Base-by-base conservation (phyloP, 1,140 invertebrate genomes). In the Tenebrio molitor region DNA sequence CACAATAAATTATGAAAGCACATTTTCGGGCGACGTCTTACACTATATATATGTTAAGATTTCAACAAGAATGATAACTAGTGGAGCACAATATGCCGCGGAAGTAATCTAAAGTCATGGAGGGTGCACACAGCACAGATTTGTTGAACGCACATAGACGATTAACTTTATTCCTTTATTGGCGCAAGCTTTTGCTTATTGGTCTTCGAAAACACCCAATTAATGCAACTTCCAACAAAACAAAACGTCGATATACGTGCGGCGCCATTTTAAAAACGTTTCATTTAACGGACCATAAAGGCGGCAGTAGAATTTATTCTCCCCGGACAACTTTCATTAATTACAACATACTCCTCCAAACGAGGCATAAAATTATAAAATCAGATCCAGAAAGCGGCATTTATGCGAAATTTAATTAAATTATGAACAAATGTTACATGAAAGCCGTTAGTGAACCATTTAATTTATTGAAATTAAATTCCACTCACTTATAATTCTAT, bases 391-490 rank as follows among this genome's bases (percentile, higher is more conserved):
- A 46, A 46, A 46, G 7, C 12, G 42, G 42, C 42, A 46, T 17
- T 25, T 58, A 25, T 58, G 29, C 50, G 50, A 58, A 58, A 58
- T 58, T 58, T 58, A 58, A 58, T 58, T 58, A 58, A 58, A 23
- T 21, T 50, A 50, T 58, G 50, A 58, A 58, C 50, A 58, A 58
- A 58, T 58, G 50, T 58, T 58, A 58, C 50, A 58, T 29, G 50
- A 23, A 29, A 10, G 23, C 50, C 29, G 50, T 50, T 50, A 15
- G 12, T n/a, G 16, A 53, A 19, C 21, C 23, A 8, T 29, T 29
- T 58, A 58, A 58, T 58, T 58, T 58, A 58, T 58, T 58, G 50
- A 58, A 58, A 58, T 58, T 58, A 58, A 58, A 58, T 58, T 58
- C 50, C 7, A 58, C 23, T 58, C 23, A 58, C 50, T 58, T 58